phyloP scores from a whole-genome alignment of 2,113 vertebrate species.

The Laticauda colubrina region DNA sequence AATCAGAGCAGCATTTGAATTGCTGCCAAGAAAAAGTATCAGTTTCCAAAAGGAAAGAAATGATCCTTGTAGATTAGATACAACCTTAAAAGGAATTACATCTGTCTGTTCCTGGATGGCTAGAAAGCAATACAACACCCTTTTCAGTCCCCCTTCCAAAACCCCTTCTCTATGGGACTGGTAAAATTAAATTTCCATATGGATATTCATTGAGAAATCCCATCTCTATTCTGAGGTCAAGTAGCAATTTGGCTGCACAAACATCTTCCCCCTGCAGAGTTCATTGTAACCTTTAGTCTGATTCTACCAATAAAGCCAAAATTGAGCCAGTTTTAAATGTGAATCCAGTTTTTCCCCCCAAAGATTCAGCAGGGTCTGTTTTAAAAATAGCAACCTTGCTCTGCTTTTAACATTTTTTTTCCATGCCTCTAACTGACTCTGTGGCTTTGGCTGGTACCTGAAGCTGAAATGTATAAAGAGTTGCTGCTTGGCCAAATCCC shows the following conservation, averaged over 20 bases:
- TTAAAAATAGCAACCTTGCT: neutral
- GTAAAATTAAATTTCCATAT: neutral
- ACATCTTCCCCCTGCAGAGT: rapidly evolving
- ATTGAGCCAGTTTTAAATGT: slow-evolving; percentile 5
- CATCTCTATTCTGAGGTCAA: neutral
- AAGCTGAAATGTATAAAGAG: neutral
- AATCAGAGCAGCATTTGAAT: neutral
- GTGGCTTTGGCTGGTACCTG: slow-evolving; percentile 50
- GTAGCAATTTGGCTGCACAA: neutral
- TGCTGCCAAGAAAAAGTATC: neutral
- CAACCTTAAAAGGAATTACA: neutral
- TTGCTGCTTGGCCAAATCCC: slow-evolving; percentile 26
- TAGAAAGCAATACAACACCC: neutral
- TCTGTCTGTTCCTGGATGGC: neutral
- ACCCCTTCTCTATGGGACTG: neutral
- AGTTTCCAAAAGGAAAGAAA: neutral
- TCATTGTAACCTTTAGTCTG: neutral
- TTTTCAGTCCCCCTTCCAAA: neutral
- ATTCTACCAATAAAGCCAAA: neutral
- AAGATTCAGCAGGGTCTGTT: slow-evolving; percentile 23
- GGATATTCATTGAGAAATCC: slow-evolving; percentile 4
- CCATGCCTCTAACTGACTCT: slow-evolving; percentile 21
- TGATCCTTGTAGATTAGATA: neutral
- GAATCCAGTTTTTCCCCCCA: slow-evolving; percentile 12
- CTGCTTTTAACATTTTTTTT: slow-evolving; percentile 37